A percentile compares a stretch with the other conserved stretches of the same genome.
Conservation (phyloP, 2,797 vertebrate species). For the Cyprinodon diabolis region DNA sequence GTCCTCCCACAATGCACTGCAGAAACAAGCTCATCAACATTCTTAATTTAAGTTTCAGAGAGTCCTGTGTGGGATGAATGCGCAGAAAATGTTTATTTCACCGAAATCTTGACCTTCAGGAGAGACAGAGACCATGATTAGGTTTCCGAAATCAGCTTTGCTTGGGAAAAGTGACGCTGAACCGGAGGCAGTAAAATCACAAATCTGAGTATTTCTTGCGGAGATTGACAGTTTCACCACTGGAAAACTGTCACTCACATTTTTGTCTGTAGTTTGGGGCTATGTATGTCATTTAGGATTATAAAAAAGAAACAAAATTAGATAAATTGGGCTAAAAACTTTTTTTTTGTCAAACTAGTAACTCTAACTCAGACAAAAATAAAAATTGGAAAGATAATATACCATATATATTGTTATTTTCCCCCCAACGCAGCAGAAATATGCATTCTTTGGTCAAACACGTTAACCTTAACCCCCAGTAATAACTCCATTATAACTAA, state of each 20-base stretch:
- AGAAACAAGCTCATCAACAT: conserved; percentile 66
- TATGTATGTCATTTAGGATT: conserved; percentile 43
- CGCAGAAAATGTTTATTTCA: neutral
- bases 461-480: conserved; percentile 31
- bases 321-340: conserved; percentile 44
- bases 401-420: neutral
- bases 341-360: conserved; percentile 57
- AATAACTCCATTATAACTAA: conserved; percentile 33
- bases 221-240: conserved; percentile 43
- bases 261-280: conserved; percentile 28
- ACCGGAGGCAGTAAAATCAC: conserved; percentile 21
- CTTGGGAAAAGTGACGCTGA: conserved; percentile 28
- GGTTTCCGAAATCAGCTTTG: conserved; percentile 28
- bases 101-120: conserved; percentile 9
- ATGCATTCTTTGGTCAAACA: conserved; percentile 21
- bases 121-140: conserved; percentile 7
- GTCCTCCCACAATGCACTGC: conserved; percentile 59
- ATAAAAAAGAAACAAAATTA: conserved; percentile 42
- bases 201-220: conserved; percentile 30
- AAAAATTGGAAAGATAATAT: neutral
- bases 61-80: neutral
- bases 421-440: neutral
- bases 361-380: conserved; percentile 23
- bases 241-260: conserved; percentile 51
- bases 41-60: conserved; percentile 15